phyloP scores from a whole-genome alignment of 2,797 vertebrate species.

The Pteronotus mesoamericanus region DNA sequence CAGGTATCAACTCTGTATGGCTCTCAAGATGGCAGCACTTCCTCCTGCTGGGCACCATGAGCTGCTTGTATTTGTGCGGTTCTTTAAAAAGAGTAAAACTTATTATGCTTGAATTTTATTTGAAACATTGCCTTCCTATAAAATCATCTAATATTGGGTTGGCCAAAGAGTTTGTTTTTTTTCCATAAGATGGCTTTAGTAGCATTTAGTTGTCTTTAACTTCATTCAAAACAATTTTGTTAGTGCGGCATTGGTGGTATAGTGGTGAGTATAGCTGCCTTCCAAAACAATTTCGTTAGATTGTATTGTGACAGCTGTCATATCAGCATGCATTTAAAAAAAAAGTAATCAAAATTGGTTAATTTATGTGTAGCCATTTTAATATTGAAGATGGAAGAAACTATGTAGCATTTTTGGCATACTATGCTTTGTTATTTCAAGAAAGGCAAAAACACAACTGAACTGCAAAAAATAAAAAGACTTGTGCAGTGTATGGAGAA shows the following conservation, averaged over 20 bases:
- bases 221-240: neutral
- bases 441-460: neutral
- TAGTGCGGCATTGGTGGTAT: too few species aligned
- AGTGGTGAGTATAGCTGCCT: too few species aligned
- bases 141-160: neutral
- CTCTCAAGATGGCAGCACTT: neutral
- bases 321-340: neutral
- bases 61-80: neutral
- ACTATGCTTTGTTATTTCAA: neutral
- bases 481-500: neutral
- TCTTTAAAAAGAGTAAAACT: neutral
- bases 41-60: neutral
- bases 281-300: neutral
- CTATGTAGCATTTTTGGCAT: neutral
- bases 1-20: neutral
- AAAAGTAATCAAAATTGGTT: neutral
- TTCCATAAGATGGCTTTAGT: neutral
- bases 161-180: neutral
- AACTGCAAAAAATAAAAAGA: neutral
- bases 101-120: conserved; percentile 27
- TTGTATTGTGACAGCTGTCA: neutral
- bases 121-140: conserved; percentile 46
- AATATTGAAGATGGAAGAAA: neutral
- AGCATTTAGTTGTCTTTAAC: neutral
- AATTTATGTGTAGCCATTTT: neutral